These are phyloP conservation scores for Morpho helenor DNA, from an alignment of 2,888 invertebrate species.

Conservation along the genomic window DNA sequence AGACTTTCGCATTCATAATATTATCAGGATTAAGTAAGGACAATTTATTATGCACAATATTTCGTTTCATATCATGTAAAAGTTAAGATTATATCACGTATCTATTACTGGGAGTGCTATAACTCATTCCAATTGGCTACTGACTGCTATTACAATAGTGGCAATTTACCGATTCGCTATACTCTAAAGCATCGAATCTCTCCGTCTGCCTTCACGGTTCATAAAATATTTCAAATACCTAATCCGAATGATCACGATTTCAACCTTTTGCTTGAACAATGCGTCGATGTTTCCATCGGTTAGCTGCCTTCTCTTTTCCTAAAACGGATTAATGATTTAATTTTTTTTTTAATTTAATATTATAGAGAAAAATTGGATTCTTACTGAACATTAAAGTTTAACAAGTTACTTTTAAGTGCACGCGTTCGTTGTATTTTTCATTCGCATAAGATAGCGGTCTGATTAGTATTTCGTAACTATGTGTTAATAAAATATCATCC, in stretches of 20 bases:
- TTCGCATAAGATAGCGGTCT: too few relatives aligned
- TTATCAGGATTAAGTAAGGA: too few relatives aligned
- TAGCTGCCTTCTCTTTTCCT: background rate
- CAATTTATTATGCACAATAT: too few relatives aligned
- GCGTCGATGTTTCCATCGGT: slow-evolving; percentile 4
- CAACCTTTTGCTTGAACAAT: slow-evolving; percentile 31
- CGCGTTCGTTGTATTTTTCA: too few relatives aligned
- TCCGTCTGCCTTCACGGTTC: slow-evolving; percentile 35
- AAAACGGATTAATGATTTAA: background rate
- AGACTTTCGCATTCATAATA: too few relatives aligned
- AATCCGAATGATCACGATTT: slow-evolving; percentile 37
- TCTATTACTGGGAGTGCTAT: background rate
- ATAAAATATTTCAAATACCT: slow-evolving; percentile 29
- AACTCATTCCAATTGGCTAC: background rate
- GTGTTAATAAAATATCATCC: too few relatives aligned
- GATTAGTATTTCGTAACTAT: too few relatives aligned
- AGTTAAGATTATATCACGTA: background rate
- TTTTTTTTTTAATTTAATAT: too few relatives aligned
- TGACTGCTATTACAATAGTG: slow-evolving; percentile 6
- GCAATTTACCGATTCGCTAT: slow-evolving; percentile 24
- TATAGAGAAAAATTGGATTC: too few relatives aligned
- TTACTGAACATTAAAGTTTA: too few relatives aligned
- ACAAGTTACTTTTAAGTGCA: too few relatives aligned
- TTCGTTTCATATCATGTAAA: too few relatives aligned
- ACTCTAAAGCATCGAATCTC: slow-evolving; percentile 22